Evolutionary conservation across 2,797 vertebrate genomes (phyloP), one percentile per base, ranked within the genome.

Genomic region (Gouania willdenowi): DNA sequence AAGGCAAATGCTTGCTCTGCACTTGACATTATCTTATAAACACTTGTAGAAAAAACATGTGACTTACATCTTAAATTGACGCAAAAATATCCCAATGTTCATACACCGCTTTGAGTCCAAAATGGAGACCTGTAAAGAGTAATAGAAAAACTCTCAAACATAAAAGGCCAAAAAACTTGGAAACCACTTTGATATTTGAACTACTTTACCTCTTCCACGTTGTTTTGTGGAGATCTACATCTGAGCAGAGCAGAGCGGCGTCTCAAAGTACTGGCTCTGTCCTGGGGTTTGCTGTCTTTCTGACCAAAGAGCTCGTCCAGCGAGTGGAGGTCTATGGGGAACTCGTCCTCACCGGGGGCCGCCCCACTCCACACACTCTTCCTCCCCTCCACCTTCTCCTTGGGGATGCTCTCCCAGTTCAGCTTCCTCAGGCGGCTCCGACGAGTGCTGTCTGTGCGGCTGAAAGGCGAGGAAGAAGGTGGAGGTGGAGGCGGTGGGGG

Each of bases 1-100:
- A n/a, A n/a, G n/a, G n/a, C n/a, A n/a, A n/a, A n/a, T n/a, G n/a
- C n/a, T n/a, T n/a, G n/a, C n/a, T n/a, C n/a, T n/a, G n/a, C n/a
- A n/a, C n/a, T n/a, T n/a, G n/a, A n/a, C n/a, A n/a, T n/a, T n/a
- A n/a, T n/a, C n/a, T n/a, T n/a, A n/a, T n/a, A n/a, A n/a, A n/a
- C n/a, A n/a, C n/a, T n/a, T n/a, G n/a, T n/a, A n/a, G 7, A 10
- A 5, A 7, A 6, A 35, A 8, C 5, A 41, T 8, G 4, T 44
- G 8, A 29, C 87, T 90, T 83, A 91, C 91, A 73, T 88, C 67
- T 91, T 91, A 41, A 91, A 90, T 71, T 91, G 90, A 0, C 88
- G 88, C 4, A 92, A 86, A 68, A 92, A 91, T 68, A 92, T 92
- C 41, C 89, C 88, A 44, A 91, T 82, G 57, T 92, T 92, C 91